Evolutionary conservation across 2,113 vertebrate genomes (phyloP).

Genomic region (Sigmodon hispidus): DNA sequence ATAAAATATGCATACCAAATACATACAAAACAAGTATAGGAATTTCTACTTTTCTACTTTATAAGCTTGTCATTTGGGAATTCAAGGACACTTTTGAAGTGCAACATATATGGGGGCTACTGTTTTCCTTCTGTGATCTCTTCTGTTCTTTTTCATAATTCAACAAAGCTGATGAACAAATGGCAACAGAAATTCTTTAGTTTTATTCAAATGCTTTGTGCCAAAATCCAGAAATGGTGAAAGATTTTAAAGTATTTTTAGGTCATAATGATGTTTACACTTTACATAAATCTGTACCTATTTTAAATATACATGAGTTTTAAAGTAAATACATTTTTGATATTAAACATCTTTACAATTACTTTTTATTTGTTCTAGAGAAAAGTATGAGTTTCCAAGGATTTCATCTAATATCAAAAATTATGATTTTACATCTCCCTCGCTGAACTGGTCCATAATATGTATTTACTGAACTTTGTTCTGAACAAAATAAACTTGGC

Average conservation of each 20-base stretch:
- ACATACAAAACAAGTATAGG: background rate
- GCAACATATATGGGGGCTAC: background rate
- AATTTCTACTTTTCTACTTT: background rate
- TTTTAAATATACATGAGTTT: background rate
- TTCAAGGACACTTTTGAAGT: background rate
- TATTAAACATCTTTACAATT: background rate
- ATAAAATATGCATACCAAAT: background rate
- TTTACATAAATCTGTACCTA: background rate
- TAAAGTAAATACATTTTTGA: background rate
- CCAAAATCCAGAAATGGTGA: background rate
- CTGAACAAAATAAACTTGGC: background rate
- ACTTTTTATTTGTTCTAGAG: background rate
- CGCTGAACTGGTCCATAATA: background rate
- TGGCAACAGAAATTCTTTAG: background rate
- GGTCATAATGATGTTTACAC: background rate
- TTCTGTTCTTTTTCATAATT: conserved; percentile 5
- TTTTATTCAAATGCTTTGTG: background rate
- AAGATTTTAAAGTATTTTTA: background rate
- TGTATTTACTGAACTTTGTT: background rate
- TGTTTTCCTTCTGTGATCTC: background rate
- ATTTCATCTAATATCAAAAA: background rate
- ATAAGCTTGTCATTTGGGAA: background rate
- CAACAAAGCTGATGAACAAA: background rate
- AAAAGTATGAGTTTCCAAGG: background rate
- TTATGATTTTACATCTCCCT: background rate